Evolutionary conservation across 2,113 vertebrate genomes (phyloP), one percentile per base, ranked within the genome.

Genomic region (Excalfactoria chinensis): DNA sequence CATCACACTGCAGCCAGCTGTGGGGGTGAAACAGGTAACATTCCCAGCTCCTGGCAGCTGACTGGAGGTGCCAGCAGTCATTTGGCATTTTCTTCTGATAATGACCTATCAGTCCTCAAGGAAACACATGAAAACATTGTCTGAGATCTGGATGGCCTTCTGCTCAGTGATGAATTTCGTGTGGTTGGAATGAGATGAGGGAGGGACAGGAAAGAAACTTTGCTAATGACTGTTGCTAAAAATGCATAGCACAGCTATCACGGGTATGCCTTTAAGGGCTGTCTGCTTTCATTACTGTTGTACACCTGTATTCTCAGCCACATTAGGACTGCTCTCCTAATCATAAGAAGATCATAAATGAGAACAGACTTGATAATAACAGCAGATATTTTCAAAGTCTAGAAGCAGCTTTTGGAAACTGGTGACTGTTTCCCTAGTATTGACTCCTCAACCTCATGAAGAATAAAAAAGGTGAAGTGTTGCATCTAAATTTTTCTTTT

Each of bases 1-100:
- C 74, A 1, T 43, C 0, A 0, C 22, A n/a, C 12, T n/a, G 30
- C 32, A 73, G 7, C 25, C 43, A 51, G 22, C 5, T 55, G 51
- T 16, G 37, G 46, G 17, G 46, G 32, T 62, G 44, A 71, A 82
- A 8, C 35, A 19, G 26, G 18, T 83, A 46, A 16, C n/a, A 23
- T 32, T 34, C 87, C 41, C 68, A 77, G 34, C 25, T 86, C 51
- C 68, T 80, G 82, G 16, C 59, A 93, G 35, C 69, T 84, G 46
- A 41, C 28, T 62, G 59, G 73, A 74, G 46, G 49, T 76, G 75
- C 44, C 68, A 76, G 35, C 9, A 35, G 59, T 19, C 49, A 44
- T 73, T 70, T 70, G 37, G 35, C 49, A 25, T 20, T 35, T 85
- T 49, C 32, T 69, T 26, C 49, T 83, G 20, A 18, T 58, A 58